Evolutionary conservation across 2,888 invertebrate genomes (phyloP).

Genomic region (Brenthis hecate): DNA sequence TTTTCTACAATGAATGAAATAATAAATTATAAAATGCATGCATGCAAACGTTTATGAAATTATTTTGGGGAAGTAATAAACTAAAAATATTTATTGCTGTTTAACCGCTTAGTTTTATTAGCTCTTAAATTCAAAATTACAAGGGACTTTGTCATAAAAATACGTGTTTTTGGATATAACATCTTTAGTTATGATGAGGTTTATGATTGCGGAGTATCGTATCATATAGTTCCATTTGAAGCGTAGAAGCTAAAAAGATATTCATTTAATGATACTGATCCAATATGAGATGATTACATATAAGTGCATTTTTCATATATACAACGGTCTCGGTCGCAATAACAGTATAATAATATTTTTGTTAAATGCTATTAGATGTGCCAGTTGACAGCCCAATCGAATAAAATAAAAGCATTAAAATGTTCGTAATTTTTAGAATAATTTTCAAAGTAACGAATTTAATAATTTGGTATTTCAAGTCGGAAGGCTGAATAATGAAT

Average conservation of each 20-base stretch:
- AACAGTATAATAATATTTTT: too few relatives aligned
- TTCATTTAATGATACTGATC: too few relatives aligned
- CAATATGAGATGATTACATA: too few relatives aligned
- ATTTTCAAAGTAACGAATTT: too few relatives aligned
- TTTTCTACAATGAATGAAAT: neutral
- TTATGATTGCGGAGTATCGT: slow-evolving; percentile 11
- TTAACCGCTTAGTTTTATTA: slow-evolving; percentile 35
- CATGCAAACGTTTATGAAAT: slow-evolving; percentile 19
- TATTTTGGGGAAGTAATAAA: slow-evolving; percentile 33
- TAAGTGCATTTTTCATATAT: too few relatives aligned
- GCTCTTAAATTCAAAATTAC: slow-evolving; percentile 34
- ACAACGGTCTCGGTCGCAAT: too few relatives aligned
- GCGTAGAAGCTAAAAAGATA: slow-evolving; percentile 1
- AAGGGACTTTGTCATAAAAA: slow-evolving; percentile 34
- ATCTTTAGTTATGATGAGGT: slow-evolving; percentile 14
- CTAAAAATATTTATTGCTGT: slow-evolving; percentile 32
- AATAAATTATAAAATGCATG: slow-evolving; percentile 1
- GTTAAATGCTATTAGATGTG: too few relatives aligned
- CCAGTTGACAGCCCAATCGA: too few relatives aligned
- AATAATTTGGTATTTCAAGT: too few relatives aligned
- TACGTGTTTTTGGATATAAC: slow-evolving; percentile 20
- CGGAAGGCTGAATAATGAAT: too few relatives aligned
- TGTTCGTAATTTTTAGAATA: too few relatives aligned
- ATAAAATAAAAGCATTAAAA: too few relatives aligned
- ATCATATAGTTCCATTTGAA: neutral